phyloP scores from a whole-genome alignment of 2,888 invertebrate genomes.

The Barypeithes pellucidus region DNA sequence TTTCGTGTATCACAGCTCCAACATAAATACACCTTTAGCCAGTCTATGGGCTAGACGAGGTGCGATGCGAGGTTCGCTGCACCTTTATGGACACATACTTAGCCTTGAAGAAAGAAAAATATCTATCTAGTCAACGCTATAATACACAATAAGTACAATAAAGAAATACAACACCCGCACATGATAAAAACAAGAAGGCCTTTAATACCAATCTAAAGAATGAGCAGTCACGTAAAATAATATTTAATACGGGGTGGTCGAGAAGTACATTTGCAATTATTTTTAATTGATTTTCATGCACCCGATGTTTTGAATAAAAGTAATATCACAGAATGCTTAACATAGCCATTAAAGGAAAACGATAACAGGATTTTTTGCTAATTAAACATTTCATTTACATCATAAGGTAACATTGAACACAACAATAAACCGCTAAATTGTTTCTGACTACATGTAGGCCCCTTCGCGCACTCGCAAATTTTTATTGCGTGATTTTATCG shows the following conservation, averaged over 20 bases:
- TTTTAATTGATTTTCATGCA: background rate
- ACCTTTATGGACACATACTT: background rate
- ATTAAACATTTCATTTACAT: no score
- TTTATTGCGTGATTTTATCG: no score
- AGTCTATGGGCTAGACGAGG: no score
- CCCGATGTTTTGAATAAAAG: slow-evolving; percentile 13
- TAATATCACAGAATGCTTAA: slow-evolving; percentile 45
- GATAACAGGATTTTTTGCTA: background rate
- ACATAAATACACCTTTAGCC: no score
- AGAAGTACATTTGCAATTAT: background rate
- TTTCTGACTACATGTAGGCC: no score
- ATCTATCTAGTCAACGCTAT: background rate
- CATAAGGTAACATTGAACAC: no score
- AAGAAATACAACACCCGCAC: background rate
- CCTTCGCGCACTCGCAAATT: no score
- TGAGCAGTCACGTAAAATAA: slow-evolving; percentile 7
- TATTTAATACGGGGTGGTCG: background rate
- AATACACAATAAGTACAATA: no score
- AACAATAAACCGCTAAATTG: no score
- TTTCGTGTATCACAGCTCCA: no score
- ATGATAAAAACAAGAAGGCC: slow-evolving; percentile 3
- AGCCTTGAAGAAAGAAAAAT: background rate
- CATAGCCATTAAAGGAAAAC: background rate
- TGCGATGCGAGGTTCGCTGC: no score
- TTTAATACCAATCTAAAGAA: slow-evolving; percentile 24